These are phyloP conservation scores for Colistium nudipinnis DNA, from an alignment of 2,113 vertebrate genomes.

Conservation along the genomic window DNA sequence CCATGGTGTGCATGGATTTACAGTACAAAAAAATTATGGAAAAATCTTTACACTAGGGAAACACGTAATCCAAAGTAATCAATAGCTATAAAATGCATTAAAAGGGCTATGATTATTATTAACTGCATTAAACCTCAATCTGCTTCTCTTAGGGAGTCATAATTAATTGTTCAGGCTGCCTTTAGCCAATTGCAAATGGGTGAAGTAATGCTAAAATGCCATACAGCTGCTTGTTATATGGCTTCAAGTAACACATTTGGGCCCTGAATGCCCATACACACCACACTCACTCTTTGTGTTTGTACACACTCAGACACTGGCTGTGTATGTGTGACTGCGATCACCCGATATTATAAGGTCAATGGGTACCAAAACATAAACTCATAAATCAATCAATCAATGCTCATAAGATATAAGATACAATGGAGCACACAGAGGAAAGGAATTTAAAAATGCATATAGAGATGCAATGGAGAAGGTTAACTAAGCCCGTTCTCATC, in stretches of 20 bases:
- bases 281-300: conserved; percentile 12
- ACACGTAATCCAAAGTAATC: conserved; percentile 30
- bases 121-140: conserved; percentile 30
- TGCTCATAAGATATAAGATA: not conserved
- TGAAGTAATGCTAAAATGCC: conserved; percentile 37
- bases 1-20: conserved; percentile 1
- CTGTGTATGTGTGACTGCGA: too few species aligned
- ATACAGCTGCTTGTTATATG: conserved; percentile 8
- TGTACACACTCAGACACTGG: too few species aligned
- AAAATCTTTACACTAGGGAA: conserved; percentile 15
- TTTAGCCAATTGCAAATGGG: conserved; percentile 33
- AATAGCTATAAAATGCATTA: conserved; percentile 49
- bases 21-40: conserved; percentile 4
- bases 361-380: not conserved
- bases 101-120: conserved; percentile 37
- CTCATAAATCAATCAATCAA: too few species aligned
- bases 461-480: not conserved
- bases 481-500: not conserved
- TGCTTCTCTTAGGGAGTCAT: conserved; percentile 21
- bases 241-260: conserved; percentile 25
- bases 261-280: conserved; percentile 2
- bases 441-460: not conserved
- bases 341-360: conserved; percentile 18
- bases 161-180: conserved; percentile 24
- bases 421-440: not conserved